These are phyloP conservation scores for Ctenomys sociabilis DNA, from an alignment of 2,113 vertebrate species.

Conservation along the genomic window DNA sequence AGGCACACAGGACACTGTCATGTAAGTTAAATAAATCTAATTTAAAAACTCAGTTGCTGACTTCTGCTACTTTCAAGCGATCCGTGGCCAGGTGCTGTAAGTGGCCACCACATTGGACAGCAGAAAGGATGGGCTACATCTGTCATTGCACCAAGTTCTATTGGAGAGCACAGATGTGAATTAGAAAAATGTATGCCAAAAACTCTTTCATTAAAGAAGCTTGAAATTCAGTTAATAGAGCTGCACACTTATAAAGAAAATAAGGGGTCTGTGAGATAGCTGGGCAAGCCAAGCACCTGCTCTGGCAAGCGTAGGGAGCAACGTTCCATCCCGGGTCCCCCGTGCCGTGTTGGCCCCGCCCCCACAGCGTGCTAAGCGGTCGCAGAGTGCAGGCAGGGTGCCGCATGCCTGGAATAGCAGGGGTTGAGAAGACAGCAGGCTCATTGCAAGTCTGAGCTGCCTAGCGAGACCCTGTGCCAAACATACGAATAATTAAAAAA, in stretches of 20 bases:
- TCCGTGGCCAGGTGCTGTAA: background rate
- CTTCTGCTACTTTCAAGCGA: background rate
- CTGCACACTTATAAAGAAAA: background rate
- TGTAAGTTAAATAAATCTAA: constrained; percentile 2
- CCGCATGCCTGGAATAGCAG: too few relatives aligned
- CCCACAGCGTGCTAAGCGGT: too few relatives aligned
- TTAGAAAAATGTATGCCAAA: background rate
- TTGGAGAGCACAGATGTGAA: background rate
- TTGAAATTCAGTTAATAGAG: background rate
- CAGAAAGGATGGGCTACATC: background rate
- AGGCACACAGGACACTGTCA: background rate
- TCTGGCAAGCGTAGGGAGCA: too few relatives aligned
- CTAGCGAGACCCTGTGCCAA: too few relatives aligned
- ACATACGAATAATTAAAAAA: too few relatives aligned
- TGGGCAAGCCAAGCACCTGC: too few relatives aligned
- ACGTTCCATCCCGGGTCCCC: too few relatives aligned
- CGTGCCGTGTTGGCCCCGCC: too few relatives aligned
- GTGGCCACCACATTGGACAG: background rate
- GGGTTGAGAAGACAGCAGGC: too few relatives aligned
- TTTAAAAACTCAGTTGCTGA: background rate
- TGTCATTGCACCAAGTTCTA: background rate
- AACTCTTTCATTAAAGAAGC: constrained; percentile 12
- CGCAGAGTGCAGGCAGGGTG: too few relatives aligned
- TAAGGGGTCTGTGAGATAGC: too few relatives aligned
- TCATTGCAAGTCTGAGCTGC: too few relatives aligned